A percentile compares a stretch with the other conserved stretches of the same genome.
phyloP scores from a whole-genome alignment of 2,888 invertebrate genomes.

The Cantharis lateralis region DNA sequence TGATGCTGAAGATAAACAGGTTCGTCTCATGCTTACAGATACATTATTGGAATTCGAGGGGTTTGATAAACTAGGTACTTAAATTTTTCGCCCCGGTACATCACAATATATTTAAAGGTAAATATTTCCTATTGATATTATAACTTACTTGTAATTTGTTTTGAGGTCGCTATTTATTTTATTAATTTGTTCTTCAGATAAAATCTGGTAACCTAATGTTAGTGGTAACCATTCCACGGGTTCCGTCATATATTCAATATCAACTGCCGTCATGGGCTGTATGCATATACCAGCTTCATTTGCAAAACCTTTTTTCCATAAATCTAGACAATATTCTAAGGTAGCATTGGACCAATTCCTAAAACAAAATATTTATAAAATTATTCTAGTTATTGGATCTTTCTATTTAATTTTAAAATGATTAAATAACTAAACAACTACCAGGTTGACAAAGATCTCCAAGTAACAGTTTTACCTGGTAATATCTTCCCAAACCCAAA shows the following conservation, averaged over 20 bases:
- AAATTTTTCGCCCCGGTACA: too few relatives aligned
- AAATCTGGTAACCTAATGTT: conserved; percentile 54
- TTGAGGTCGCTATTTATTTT: conserved; percentile 48
- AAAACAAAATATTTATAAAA: conserved; percentile 25
- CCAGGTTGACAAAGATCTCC: too few relatives aligned
- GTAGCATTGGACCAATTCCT: conserved; percentile 71
- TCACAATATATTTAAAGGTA: too few relatives aligned
- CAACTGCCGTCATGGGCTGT: conserved; percentile 54
- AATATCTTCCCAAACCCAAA: too few relatives aligned
- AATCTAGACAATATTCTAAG: conserved; percentile 62
- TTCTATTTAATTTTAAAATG: too few relatives aligned
- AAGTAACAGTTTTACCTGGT: too few relatives aligned
- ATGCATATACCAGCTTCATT: conserved; percentile 58
- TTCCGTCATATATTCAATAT: conserved; percentile 41
- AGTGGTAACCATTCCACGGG: conserved; percentile 55
- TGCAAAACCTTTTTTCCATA: conserved; percentile 64
- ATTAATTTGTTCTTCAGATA: conserved; percentile 50
- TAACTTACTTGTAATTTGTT: conserved; percentile 53
- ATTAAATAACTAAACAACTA: not conserved
- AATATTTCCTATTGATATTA: not conserved
- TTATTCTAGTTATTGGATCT: not conserved
- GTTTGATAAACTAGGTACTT: too few relatives aligned
- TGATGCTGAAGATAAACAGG: too few relatives aligned
- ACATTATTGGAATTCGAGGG: too few relatives aligned
- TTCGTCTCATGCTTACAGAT: too few relatives aligned